Conservation (phyloP, 2,797 vertebrate species). For the Heteromormyrus szaboi region DNA sequence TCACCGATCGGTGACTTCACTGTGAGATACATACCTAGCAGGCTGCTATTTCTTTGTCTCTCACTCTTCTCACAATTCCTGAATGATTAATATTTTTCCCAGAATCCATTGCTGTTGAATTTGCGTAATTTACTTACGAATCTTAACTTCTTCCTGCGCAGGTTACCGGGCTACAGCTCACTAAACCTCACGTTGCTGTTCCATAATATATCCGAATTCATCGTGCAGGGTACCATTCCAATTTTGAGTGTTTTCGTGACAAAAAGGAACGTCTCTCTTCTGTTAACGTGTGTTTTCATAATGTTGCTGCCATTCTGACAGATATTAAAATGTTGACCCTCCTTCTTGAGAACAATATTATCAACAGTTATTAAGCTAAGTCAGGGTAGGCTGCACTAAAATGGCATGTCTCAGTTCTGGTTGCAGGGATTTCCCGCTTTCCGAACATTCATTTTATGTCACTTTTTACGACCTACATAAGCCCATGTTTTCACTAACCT, state of each 20-base stretch:
- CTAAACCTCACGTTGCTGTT: background rate
- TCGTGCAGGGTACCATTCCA: background rate
- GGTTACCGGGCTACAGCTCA: background rate
- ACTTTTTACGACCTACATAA: background rate
- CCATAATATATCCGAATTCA: background rate
- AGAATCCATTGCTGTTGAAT: background rate
- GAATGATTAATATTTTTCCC: background rate
- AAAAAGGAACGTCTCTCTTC: background rate
- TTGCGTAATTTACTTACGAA: background rate
- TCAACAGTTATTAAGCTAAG: background rate
- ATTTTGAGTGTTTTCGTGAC: background rate
- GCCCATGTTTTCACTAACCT: background rate
- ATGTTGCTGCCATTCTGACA: background rate
- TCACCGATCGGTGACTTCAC: background rate
- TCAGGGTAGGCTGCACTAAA: background rate
- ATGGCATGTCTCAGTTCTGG: background rate
- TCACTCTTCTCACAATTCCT: background rate
- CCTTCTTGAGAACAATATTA: background rate
- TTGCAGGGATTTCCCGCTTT: background rate
- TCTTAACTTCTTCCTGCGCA: background rate
- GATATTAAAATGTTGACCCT: background rate
- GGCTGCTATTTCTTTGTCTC: background rate
- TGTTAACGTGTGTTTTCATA: background rate
- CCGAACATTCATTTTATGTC: background rate
- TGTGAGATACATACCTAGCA: background rate